These are phyloP conservation scores for Harpalus rufipes DNA, from an alignment of 2,888 invertebrate genomes.

Conservation along the genomic window DNA sequence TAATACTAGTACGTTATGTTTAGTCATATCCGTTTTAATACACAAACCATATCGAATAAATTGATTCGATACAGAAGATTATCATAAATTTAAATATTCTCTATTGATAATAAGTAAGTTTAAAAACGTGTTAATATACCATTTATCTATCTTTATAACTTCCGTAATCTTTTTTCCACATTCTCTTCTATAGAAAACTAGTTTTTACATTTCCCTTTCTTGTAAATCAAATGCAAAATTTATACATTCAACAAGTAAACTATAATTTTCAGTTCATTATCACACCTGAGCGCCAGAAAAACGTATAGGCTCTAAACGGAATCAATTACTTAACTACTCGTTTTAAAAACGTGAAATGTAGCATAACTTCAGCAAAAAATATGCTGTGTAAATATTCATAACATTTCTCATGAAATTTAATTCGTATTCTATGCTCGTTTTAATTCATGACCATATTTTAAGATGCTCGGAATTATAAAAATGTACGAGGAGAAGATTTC, in stretches of 20 bases:
- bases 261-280: slow-evolving; percentile 24
- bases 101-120: neutral
- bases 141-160: slow-evolving; percentile 22
- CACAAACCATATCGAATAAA: neutral
- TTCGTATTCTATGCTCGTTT: slow-evolving; percentile 20
- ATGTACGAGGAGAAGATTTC: neutral
- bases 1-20: neutral
- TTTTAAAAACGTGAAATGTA: neutral
- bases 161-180: neutral
- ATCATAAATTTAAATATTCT: slow-evolving; percentile 10
- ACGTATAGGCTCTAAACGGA: slow-evolving; percentile 13
- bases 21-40: neutral
- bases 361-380: slow-evolving; percentile 1
- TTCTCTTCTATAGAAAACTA: neutral
- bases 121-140: slow-evolving; percentile 2
- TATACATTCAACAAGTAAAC: slow-evolving; percentile 11
- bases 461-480: neutral
- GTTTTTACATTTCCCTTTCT: slow-evolving; percentile 25
- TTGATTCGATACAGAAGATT: neutral
- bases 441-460: slow-evolving; percentile 12
- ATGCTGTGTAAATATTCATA: slow-evolving; percentile 2
- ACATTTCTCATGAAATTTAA: slow-evolving; percentile 12
- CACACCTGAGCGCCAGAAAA: neutral
- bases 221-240: slow-evolving; percentile 8
- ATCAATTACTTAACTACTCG: slow-evolving; percentile 1